A percentile compares a stretch with the other conserved stretches of the same genome.
phyloP scores from a whole-genome alignment of 1,140 invertebrate species.

The Drosophila teissieri region DNA sequence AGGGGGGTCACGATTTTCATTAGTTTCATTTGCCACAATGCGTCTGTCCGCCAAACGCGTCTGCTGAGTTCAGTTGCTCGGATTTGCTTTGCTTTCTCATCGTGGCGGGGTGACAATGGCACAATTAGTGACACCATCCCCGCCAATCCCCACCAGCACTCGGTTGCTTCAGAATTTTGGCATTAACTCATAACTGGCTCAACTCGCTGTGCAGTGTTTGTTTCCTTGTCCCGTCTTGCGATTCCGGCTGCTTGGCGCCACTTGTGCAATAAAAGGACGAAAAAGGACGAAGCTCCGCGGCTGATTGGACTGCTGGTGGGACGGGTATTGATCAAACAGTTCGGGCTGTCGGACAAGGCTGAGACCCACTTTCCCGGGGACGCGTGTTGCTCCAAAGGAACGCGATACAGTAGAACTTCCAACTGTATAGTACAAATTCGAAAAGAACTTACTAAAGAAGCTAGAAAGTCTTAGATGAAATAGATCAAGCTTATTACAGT shows the following conservation, averaged over 20 bases:
- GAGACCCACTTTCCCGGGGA: slow-evolving; percentile 33
- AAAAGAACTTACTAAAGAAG: too few relatives aligned
- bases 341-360: slow-evolving; percentile 26
- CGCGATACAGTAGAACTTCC: slow-evolving; percentile 14
- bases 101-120: slow-evolving; percentile 57
- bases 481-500: too few relatives aligned
- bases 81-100: slow-evolving; percentile 2
- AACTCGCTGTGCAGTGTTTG: slow-evolving; percentile 17
- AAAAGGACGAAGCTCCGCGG: slow-evolving; percentile 55
- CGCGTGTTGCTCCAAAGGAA: slow-evolving; percentile 23
- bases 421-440: too few relatives aligned
- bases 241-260: slow-evolving; percentile 53
- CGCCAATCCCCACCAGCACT: slow-evolving; percentile 9
- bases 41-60: slow-evolving; percentile 15
- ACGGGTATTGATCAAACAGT: slow-evolving; percentile 74
- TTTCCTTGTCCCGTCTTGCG: slow-evolving; percentile 20
- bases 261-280: slow-evolving; percentile 58
- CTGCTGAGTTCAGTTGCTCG: background rate
- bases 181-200: slow-evolving; percentile 62
- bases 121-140: slow-evolving; percentile 76
- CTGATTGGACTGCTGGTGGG: slow-evolving; percentile 43
- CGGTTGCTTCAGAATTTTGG: slow-evolving; percentile 49
- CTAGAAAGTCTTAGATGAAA: too few relatives aligned
- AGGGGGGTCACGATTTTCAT: slow-evolving; percentile 83
- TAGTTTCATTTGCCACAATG: slow-evolving; percentile 70